These are phyloP conservation scores for Thumatha senex DNA, from an alignment of 2,888 invertebrate genomes.

Conservation along the genomic window DNA sequence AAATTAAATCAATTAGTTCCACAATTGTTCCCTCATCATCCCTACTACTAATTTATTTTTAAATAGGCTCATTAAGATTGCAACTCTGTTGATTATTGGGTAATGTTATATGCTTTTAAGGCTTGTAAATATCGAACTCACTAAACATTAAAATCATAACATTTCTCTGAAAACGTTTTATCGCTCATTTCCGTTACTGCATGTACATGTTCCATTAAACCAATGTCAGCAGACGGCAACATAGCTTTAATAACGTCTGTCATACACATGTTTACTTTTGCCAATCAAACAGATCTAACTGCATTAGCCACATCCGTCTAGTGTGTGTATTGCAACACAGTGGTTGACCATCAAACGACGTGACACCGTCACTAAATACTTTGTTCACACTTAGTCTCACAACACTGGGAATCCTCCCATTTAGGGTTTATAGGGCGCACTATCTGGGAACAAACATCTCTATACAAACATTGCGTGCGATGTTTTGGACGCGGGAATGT, in stretches of 20 bases:
- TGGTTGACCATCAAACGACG: slow-evolving; percentile 62
- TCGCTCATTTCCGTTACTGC: slow-evolving; percentile 68
- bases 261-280: slow-evolving; percentile 72
- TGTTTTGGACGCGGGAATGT: slow-evolving; percentile 65
- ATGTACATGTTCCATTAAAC: slow-evolving; percentile 64
- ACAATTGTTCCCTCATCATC: slow-evolving; percentile 28
- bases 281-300: slow-evolving; percentile 71
- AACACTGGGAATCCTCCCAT: slow-evolving; percentile 62
- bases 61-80: slow-evolving; percentile 10
- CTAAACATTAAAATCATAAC: slow-evolving; percentile 53
- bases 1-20: slow-evolving; percentile 49
- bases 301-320: slow-evolving; percentile 63
- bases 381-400: slow-evolving; percentile 51
- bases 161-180: slow-evolving; percentile 61
- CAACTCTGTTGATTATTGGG: slow-evolving; percentile 12
- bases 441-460: slow-evolving; percentile 77
- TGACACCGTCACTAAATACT: slow-evolving; percentile 57
- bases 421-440: slow-evolving; percentile 66
- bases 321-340: slow-evolving; percentile 46
- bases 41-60: slow-evolving; percentile 15
- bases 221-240: slow-evolving; percentile 56
- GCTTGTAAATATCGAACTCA: slow-evolving; percentile 25
- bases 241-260: slow-evolving; percentile 62
- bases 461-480: slow-evolving; percentile 69
- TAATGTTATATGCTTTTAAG: slow-evolving; percentile 25